These are phyloP conservation scores for Galagoides demidoff DNA, from an alignment of 2,797 vertebrate species.

Conservation along the genomic window DNA sequence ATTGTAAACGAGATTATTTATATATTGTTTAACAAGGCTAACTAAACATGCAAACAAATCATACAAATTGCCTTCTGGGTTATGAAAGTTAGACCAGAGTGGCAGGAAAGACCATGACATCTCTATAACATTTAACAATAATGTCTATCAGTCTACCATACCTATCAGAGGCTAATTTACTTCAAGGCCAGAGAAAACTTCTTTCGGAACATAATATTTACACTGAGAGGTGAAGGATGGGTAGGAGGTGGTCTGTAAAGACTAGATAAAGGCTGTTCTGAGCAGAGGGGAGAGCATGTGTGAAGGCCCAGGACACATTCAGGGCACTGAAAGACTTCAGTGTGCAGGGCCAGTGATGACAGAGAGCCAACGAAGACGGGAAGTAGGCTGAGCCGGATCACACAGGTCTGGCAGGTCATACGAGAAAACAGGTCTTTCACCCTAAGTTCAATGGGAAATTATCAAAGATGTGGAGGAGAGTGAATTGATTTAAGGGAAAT, in stretches of 20 bases:
- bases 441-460: neutral
- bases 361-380: rapidly evolving
- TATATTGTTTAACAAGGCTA: neutral
- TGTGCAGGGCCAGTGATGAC: neutral
- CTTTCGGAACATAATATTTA: neutral
- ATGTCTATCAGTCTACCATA: neutral
- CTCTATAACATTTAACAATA: neutral
- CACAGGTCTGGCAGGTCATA: neutral
- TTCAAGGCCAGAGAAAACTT: neutral
- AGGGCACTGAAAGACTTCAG: neutral
- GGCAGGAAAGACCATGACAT: neutral
- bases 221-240: neutral
- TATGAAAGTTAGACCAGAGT: neutral
- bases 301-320: neutral
- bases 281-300: neutral
- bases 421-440: neutral
- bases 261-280: neutral
- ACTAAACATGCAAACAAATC: neutral
- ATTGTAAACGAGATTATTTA: neutral
- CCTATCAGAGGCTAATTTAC: neutral
- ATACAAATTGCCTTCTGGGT: neutral
- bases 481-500: neutral
- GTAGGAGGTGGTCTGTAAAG: neutral
- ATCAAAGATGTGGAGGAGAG: neutral
- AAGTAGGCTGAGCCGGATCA: neutral